Percentiles rank a stretch among this genome's conserved stretches.
phyloP scores from a whole-genome alignment of 2,888 invertebrate species.

The Tenthredo livida region DNA sequence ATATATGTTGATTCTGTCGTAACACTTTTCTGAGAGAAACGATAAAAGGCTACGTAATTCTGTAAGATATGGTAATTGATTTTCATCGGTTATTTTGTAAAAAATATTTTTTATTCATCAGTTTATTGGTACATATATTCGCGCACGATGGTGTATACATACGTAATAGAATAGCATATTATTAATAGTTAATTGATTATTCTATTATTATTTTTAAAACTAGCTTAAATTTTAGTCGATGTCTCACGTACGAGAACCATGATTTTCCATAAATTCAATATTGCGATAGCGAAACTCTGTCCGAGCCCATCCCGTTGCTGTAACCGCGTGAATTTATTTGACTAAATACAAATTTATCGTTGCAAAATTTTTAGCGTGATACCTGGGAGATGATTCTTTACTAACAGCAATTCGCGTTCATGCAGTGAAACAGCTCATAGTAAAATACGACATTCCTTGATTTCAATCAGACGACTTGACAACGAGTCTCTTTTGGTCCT shows the following conservation, averaged over 20 bases:
- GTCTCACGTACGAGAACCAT: constrained; percentile 36
- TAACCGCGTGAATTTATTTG: neutral
- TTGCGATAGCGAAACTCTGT: neutral
- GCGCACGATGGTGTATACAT: neutral
- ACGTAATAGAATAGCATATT: neutral
- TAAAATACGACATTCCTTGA: neutral
- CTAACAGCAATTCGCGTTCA: neutral
- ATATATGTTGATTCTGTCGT: neutral
- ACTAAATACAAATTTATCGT: neutral
- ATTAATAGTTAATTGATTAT: constrained; percentile 30
- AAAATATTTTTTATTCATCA: constrained; percentile 46
- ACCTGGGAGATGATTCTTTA: neutral
- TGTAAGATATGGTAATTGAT: neutral
- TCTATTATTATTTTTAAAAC: constrained; percentile 23
- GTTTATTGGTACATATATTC: constrained; percentile 26
- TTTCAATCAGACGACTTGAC: neutral
- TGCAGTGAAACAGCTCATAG: neutral
- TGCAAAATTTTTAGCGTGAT: constrained; percentile 9
- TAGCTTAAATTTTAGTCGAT: constrained; percentile 12
- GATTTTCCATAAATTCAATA: neutral
- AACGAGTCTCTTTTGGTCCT: neutral
- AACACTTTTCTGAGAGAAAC: neutral
- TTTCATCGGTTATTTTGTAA: constrained; percentile 6
- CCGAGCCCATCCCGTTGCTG: neutral
- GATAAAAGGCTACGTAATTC: constrained; percentile 12